Conservation (phyloP, 2,888 invertebrate species). For the Leptura quadrifasciata region DNA sequence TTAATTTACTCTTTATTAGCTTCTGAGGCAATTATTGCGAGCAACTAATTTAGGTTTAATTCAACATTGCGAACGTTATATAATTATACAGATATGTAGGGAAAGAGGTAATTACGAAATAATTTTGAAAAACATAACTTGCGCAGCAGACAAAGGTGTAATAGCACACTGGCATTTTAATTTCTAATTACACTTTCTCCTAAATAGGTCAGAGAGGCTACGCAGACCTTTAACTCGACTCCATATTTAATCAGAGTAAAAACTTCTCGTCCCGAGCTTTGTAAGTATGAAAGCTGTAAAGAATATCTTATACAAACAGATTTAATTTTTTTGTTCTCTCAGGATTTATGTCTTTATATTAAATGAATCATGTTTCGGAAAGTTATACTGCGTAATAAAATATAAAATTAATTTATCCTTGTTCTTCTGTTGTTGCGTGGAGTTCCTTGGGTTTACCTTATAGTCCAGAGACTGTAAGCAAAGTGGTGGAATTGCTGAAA, state of each 20-base stretch:
- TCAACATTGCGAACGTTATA: not conserved
- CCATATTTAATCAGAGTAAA: conserved; percentile 1
- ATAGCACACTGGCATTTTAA: not conserved
- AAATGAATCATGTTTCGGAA: conserved; percentile 7
- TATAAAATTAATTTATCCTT: not conserved
- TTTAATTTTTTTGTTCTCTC: not conserved
- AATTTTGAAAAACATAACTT: conserved; percentile 7
- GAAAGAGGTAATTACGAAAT: not conserved
- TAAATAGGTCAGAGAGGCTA: conserved; percentile 4
- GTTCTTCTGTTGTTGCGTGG: not conserved
- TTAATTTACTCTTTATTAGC: conserved; percentile 4
- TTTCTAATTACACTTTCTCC: conserved; percentile 7
- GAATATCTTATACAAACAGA: conserved; percentile 7
- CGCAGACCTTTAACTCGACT: not conserved
- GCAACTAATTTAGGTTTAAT: not conserved
- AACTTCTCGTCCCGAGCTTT: not conserved
- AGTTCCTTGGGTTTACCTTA: not conserved
- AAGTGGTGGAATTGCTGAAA: no score
- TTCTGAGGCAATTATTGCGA: not conserved
- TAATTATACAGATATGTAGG: not conserved
- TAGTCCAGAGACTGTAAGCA: not conserved
- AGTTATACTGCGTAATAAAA: not conserved
- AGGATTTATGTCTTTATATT: not conserved
- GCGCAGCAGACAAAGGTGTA: not conserved
- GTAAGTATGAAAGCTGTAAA: not conserved